A percentile compares a stretch with the other conserved stretches of the same genome.
Evolutionary conservation across 2,113 vertebrate genomes (phyloP).

Genomic region (Naja naja): DNA sequence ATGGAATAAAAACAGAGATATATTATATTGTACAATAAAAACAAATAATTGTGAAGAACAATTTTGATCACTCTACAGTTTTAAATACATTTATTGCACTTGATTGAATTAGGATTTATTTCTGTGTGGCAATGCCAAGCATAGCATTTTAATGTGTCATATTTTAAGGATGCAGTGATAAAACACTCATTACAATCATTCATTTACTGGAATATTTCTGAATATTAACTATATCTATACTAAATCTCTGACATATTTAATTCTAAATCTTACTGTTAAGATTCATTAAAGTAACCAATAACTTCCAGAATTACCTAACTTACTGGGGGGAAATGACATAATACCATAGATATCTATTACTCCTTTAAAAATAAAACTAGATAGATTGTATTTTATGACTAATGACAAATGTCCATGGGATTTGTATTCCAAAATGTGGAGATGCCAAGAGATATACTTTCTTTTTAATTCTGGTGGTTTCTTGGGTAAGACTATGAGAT

Average conservation of each 20-base stretch:
- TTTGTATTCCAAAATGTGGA: background rate
- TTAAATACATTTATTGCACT: slow-evolving; percentile 28
- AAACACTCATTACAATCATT: background rate
- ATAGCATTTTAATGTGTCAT: background rate
- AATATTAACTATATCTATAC: no score
- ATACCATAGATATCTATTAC: background rate
- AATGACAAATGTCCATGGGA: background rate
- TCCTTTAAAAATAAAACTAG: background rate
- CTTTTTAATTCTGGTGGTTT: background rate
- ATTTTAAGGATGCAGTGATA: background rate
- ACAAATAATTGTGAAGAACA: slow-evolving; percentile 41
- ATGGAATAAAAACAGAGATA: background rate
- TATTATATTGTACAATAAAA: background rate
- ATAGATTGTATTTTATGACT: background rate
- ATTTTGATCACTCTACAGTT: slow-evolving; percentile 49
- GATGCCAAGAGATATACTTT: background rate
- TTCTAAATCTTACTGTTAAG: background rate
- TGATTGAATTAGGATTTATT: background rate
- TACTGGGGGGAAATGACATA: background rate
- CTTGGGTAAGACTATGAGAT: background rate
- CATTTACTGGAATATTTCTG: background rate
- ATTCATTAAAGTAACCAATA: background rate
- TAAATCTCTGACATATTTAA: background rate
- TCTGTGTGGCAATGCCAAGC: background rate
- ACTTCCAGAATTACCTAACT: background rate